Conservation (phyloP, 2,113 vertebrate species). For the Spea multiplicata region DNA sequence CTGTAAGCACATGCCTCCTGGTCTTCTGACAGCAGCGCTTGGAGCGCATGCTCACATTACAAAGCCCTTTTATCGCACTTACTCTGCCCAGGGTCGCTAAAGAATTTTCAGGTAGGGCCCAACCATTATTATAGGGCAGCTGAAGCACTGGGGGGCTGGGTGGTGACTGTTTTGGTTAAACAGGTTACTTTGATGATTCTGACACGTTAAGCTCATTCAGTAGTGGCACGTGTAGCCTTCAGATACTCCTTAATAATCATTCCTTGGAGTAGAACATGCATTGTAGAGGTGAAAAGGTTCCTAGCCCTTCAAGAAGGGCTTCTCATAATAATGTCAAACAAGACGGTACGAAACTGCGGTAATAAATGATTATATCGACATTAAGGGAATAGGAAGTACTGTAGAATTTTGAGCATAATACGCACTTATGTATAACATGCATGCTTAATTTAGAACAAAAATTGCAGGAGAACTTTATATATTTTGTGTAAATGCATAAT, state of each 20-base stretch:
- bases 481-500: no score
- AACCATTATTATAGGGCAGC: slow-evolving; percentile 20
- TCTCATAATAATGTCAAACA: no score
- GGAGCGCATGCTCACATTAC: slow-evolving; percentile 25
- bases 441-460: no score
- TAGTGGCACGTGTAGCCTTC: slow-evolving; percentile 23
- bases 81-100: slow-evolving; percentile 33
- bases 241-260: slow-evolving; percentile 1
- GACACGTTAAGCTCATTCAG: background rate
- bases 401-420: no score
- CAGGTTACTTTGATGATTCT: slow-evolving; percentile 27
- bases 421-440: no score
- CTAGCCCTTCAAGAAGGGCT: background rate
- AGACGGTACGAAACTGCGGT: no score
- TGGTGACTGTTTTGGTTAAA: background rate
- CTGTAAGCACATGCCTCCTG: slow-evolving; percentile 27
- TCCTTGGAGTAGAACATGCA: background rate
- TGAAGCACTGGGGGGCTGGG: slow-evolving; percentile 6
- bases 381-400: no score
- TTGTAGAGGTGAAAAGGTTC: background rate
- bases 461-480: no score
- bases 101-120: slow-evolving; percentile 9
- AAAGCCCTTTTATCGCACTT: slow-evolving; percentile 27
- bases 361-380: no score
- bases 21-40: slow-evolving; percentile 14